A percentile compares a stretch with the other conserved stretches of the same genome.
Evolutionary conservation across 2,888 invertebrate species (phyloP).

Genomic region (Meteorus colon): DNA sequence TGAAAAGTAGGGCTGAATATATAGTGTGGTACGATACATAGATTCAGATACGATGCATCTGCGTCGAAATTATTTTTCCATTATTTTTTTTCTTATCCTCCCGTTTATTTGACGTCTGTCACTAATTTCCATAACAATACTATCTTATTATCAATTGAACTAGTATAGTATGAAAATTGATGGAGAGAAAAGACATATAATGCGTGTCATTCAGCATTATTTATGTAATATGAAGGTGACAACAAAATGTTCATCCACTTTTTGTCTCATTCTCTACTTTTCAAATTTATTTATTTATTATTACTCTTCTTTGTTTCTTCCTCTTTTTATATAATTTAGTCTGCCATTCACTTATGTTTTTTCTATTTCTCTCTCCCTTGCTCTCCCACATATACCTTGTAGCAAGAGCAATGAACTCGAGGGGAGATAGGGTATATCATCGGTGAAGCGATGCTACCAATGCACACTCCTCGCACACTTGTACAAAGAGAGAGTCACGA

Average conservation of each 20-base stretch:
- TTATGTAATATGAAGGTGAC: slow-evolving; percentile 1
- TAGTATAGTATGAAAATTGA: too few species aligned
- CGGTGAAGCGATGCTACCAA: slow-evolving; percentile 69
- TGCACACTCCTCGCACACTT: slow-evolving; percentile 55
- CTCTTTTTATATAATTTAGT: slow-evolving; percentile 23
- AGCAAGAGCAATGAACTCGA: slow-evolving; percentile 70
- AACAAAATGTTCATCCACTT: slow-evolving; percentile 40
- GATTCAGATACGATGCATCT: slow-evolving; percentile 69
- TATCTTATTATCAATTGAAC: too few species aligned
- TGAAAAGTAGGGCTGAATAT: too few species aligned
- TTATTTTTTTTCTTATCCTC: slow-evolving; percentile 32
- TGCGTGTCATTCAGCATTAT: background rate
- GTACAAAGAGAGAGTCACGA: slow-evolving; percentile 48
- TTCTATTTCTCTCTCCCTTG: slow-evolving; percentile 45
- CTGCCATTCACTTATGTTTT: slow-evolving; percentile 44
- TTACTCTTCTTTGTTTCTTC: too few species aligned
- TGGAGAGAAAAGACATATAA: too few species aligned
- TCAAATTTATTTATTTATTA: background rate
- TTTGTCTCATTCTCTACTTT: background rate
- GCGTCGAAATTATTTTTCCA: slow-evolving; percentile 44
- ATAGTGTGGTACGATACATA: slow-evolving; percentile 56
- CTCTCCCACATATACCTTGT: slow-evolving; percentile 28
- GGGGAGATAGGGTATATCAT: slow-evolving; percentile 67
- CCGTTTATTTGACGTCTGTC: slow-evolving; percentile 20
- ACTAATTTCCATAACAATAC: too few species aligned